Base-by-base conservation (phyloP, 2,113 vertebrate genomes). In the Miniopterus natalensis region DNA sequence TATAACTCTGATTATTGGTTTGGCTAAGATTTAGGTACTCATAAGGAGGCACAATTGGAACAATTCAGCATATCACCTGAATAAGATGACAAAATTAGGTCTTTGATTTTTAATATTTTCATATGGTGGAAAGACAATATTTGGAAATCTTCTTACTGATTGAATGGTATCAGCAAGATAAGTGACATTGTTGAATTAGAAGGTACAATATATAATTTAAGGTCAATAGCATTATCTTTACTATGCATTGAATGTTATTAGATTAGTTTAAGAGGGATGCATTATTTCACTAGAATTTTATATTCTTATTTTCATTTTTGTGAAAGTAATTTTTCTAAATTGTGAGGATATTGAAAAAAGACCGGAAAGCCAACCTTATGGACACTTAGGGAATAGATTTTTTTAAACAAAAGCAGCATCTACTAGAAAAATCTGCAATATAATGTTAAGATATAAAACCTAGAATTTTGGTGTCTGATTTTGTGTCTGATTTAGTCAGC, bases 261-360 rank as follows among this genome's bases (percentile, higher is more conserved):
- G 17, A 36, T 45, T 90, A 11, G 6, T 53, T 77, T 91, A 27
- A 92, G 49, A 95, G 25, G 14, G 13, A 77, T 84, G 13, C 21
- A 63, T 79, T 92, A 57, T 87, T 92, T 92, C 5, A 1, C 61
- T 80, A 55, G 57, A 84, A 10, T 94, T 96, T 95, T 92, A 66
- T 84, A 84, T 80, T 87, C 15, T 75, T 57, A 21, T 70, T 93
- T 96, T 79, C 4, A 66, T 79, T 68, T 53, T 78, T 81, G 63
- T 57, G 92, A 87, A 92, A 79, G 36, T 90, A 83, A 73, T 68
- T 78, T 74, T 97, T 90, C 61, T 90, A 45, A 79, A 71, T 73
- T 90, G 21, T 84, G 55, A 94, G 36, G 9, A 3, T 75, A 55
- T 73, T 73, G 51, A 45, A 75, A 42, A 84, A 86, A 71, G 31